Evolutionary conservation across 2,888 invertebrate species (phyloP), one percentile per base, ranked within the genome.

Genomic region (Girardia tigrina): DNA sequence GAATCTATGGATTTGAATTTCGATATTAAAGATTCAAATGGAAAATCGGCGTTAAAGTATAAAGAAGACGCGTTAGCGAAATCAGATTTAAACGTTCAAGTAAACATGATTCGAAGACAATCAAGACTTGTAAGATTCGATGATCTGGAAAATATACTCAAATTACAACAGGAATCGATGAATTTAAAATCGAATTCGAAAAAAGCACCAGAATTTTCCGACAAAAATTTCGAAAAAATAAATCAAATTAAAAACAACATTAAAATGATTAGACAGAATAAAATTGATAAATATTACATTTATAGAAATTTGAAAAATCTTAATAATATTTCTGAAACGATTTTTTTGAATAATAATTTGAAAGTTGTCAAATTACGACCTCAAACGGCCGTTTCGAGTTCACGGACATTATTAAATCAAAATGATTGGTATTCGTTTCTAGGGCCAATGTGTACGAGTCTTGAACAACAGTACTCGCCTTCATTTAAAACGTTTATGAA

Each of bases 121-220:
- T 56, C 56, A 56, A 56, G 56, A 56, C n/a, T 56, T n/a, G 56
- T 56, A n/a, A 56, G 56, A 56, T 56, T 56, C 23, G 56, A 56
- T n/a, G 56, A 56, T n/a, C n/a, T 56, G n/a, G 56, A 8, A 4
- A 4, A 56, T 4, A 2, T 56, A 23, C 4, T 16, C 20, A n/a
- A 4, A 56, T 56, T 56, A 56, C 56, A 56, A n/a, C 56, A n/a
- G 23, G 56, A 12, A 56, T 12, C 56, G 23, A 8, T 56, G 56
- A n/a, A 56, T 56, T 56, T 56, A 56, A 56, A 12, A 56, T 12
- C 56, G 20, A n/a, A 56, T n/a, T 20, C 56, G 2, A n/a, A 56
- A 2, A 56, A 56, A 4, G n/a, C 23, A n/a, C 8, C n/a, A 4
- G 56, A 56, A 20, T 20, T 56, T 4, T 6, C 23, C n/a, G 56